Evolutionary conservation across 2,113 vertebrate genomes (phyloP), one percentile per base, ranked within the genome.

Genomic region (Epinephelus cyanopodus): DNA sequence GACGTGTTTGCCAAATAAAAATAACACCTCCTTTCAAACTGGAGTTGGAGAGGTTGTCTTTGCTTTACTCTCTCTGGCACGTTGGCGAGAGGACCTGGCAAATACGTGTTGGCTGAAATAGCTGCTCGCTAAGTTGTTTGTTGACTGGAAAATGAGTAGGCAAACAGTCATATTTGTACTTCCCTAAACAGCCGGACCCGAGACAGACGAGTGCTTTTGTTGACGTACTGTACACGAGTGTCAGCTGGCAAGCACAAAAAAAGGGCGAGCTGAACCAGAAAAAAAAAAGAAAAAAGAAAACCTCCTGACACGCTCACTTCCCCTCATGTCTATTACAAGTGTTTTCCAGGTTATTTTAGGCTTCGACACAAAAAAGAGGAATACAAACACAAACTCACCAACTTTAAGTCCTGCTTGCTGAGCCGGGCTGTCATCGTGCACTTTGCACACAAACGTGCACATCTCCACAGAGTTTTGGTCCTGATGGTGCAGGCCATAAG

Each of bases 401-500:
- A 97, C 92, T 93, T 95, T 96, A 52, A 99, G 97, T 66, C 98
- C 98, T 0, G 97, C 97, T 0, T 93, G 84, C 53, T 97, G 96
- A 3, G 98, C 98, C 0, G 97, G 97, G 83, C 97, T 98, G 84
- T 96, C 94, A 0, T 96, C 94, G 0, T 98, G 97, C 81, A 99
- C 97, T n/a, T 96, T 96, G 88, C 96, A 99, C 82, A 99, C 97
- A 57, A 99, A 99, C 2, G 98, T 99, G 92, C 98, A 98, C 97
- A 99, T 98, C 93, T 99, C 98, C 90, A 99, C 97, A 0, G 96
- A 95, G 93, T 98, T 97, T 74, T 96, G 96, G 82, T 97, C 96
- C 85, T 97, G 96, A 86, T 98, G 97, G 92, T 99, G 98, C 77
- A 99, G 95, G 45, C 98, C 97, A 0, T 99, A 99, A 0, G 97